These are phyloP conservation scores for Micromesistius poutassou DNA, from an alignment of 2,797 vertebrate species.

Conservation along the genomic window DNA sequence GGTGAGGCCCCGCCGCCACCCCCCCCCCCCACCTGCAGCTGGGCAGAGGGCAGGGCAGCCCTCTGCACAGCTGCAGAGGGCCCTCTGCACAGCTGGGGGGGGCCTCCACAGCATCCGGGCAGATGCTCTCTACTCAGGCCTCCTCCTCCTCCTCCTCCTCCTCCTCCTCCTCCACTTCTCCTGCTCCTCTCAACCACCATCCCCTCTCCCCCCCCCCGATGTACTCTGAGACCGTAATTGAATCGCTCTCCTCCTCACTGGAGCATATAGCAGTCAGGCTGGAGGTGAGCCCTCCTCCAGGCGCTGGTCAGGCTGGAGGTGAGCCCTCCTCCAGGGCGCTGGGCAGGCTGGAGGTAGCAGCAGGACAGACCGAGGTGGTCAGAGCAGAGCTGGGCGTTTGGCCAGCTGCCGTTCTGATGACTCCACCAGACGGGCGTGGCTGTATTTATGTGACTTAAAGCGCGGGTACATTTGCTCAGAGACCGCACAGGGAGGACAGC, in stretches of 20 bases:
- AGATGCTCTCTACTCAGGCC: conserved; percentile 16
- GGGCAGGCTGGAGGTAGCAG: too few relatives aligned
- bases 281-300: conserved; percentile 49
- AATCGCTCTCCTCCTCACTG: conserved; percentile 24
- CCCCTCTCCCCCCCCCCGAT: conserved; percentile 6
- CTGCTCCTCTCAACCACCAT: conserved; percentile 22
- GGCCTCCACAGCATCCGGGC: not conserved
- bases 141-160: conserved; percentile 20
- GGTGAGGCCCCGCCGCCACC: conserved; percentile 68
- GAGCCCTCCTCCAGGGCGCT: conserved; percentile 42
- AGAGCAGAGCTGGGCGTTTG: conserved; percentile 27
- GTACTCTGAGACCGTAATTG: conserved; percentile 35
- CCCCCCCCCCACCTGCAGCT: conserved; percentile 1
- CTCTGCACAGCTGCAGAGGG: not conserved
- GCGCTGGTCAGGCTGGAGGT: conserved; percentile 55
- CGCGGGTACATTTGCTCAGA: conserved; percentile 14
- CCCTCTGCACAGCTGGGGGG: not conserved
- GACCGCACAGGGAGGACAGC: conserved; percentile 24
- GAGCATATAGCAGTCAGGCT: conserved; percentile 30
- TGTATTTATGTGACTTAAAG: conserved; percentile 9
- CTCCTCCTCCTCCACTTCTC: conserved; percentile 12
- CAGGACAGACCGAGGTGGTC: conserved; percentile 23
- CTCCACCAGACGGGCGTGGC: not conserved
- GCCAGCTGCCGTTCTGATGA: conserved; percentile 20
- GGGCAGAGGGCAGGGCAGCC: too few relatives aligned